Percentiles rank a stretch among this genome's conserved stretches.
phyloP scores from a whole-genome alignment of 1,140 invertebrate genomes.

The Condylostylus longicornis region DNA sequence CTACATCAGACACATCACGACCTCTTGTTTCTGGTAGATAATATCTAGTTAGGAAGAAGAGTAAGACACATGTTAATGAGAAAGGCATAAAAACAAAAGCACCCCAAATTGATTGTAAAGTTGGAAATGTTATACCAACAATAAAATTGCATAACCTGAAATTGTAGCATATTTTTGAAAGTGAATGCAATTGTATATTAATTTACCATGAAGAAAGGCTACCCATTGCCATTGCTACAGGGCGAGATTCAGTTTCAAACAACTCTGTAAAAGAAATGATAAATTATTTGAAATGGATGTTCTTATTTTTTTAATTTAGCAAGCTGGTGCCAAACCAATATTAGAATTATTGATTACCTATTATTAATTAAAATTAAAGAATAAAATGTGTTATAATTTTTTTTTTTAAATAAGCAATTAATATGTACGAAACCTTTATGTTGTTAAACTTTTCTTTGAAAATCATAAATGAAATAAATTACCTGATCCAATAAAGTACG shows the following conservation, averaged over 20 bases:
- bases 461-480: neutral
- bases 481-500: constrained; percentile 58
- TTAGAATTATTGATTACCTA: too few relatives aligned
- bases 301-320: too few relatives aligned
- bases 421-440: too few relatives aligned
- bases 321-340: too few relatives aligned
- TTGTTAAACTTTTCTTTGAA: neutral
- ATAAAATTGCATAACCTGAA: constrained; percentile 80
- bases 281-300: neutral
- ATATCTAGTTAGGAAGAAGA: constrained; percentile 46
- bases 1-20: constrained; percentile 43
- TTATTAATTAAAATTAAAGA: too few relatives aligned
- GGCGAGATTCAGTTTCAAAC: constrained; percentile 68
- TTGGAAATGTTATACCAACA: constrained; percentile 69
- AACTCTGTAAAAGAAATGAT: constrained; percentile 43
- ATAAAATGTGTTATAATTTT: too few relatives aligned
- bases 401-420: too few relatives aligned
- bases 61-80: constrained; percentile 38
- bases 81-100: constrained; percentile 59
- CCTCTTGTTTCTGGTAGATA: constrained; percentile 59
- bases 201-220: constrained; percentile 76
- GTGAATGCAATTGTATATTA: too few relatives aligned
- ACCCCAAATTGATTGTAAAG: constrained; percentile 44
- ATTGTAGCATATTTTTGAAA: too few relatives aligned
- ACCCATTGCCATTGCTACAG: constrained; percentile 72